Percentiles rank a stretch among this genome's conserved stretches.
phyloP scores from a whole-genome alignment of 2,113 vertebrate species.

The Brachypteracias leptosomus region DNA sequence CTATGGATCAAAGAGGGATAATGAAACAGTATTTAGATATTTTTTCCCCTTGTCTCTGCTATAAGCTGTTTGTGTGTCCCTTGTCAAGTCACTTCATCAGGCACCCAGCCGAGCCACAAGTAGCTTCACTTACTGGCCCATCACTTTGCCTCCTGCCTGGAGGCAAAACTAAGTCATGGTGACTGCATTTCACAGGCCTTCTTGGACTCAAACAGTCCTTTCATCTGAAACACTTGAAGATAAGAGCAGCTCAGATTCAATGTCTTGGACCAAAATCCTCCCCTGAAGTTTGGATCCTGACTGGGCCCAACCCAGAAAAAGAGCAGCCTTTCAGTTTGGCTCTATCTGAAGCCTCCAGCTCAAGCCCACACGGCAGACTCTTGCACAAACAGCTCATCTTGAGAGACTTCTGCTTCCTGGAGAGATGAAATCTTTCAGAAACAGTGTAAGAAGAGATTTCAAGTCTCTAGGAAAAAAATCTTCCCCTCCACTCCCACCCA shows the following conservation, averaged over 20 bases:
- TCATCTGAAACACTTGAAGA: constrained; percentile 39
- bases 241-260: constrained; percentile 14
- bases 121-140: background rate
- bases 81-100: constrained; percentile 25
- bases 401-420: constrained; percentile 20
- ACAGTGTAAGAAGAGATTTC: constrained; percentile 13
- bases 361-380: background rate
- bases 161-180: background rate
- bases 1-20: constrained; percentile 8
- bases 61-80: background rate
- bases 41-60: background rate
- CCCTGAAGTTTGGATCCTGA: constrained; percentile 11
- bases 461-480: constrained; percentile 28
- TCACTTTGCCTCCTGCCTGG: background rate
- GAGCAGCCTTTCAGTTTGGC: constrained; percentile 3
- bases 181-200: background rate
- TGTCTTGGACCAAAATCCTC: constrained; percentile 2
- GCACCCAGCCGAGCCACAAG: rapidly evolving
- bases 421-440: constrained; percentile 63
- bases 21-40: background rate
- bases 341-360: constrained; percentile 9
- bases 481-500: background rate
- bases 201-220: background rate
- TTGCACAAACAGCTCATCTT: constrained; percentile 47
- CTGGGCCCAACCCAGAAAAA: background rate